Evolutionary conservation across 2,888 invertebrate species (phyloP).

Genomic region (Girardia tigrina): DNA sequence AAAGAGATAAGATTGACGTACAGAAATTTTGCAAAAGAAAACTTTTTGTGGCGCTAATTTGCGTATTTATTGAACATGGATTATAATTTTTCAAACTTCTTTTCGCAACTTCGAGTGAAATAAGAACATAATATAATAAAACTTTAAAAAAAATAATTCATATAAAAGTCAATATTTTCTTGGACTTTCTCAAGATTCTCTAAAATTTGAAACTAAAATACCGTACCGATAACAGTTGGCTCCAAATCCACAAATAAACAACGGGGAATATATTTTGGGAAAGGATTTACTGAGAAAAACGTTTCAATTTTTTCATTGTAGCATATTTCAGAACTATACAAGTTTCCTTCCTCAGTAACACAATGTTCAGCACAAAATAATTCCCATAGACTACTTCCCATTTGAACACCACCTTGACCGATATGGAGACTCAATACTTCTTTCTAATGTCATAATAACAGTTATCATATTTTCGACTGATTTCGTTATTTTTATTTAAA

Average conservation of each 20-base stretch:
- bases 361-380: constrained; percentile 20
- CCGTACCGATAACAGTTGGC: constrained; percentile 21
- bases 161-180: too few species aligned
- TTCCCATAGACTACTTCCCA: constrained; percentile 30
- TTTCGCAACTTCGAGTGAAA: too few species aligned
- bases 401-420: constrained; percentile 23
- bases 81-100: too few species aligned
- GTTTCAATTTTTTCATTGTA: neutral
- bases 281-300: neutral
- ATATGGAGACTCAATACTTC: constrained; percentile 25
- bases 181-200: too few species aligned
- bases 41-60: too few species aligned
- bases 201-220: too few species aligned
- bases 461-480: neutral
- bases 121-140: too few species aligned
- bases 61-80: too few species aligned
- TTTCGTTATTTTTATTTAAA: neutral
- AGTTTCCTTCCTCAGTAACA: neutral
- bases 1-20: too few species aligned
- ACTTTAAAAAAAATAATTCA: too few species aligned
- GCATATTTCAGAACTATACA: neutral
- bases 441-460: constrained; percentile 21
- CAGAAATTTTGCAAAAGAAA: too few species aligned
- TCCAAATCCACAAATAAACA: constrained; percentile 23
- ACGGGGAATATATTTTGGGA: constrained; percentile 15